Evolutionary conservation across 2,113 vertebrate species (phyloP), one percentile per base, ranked within the genome.

Genomic region (Pipa parva): DNA sequence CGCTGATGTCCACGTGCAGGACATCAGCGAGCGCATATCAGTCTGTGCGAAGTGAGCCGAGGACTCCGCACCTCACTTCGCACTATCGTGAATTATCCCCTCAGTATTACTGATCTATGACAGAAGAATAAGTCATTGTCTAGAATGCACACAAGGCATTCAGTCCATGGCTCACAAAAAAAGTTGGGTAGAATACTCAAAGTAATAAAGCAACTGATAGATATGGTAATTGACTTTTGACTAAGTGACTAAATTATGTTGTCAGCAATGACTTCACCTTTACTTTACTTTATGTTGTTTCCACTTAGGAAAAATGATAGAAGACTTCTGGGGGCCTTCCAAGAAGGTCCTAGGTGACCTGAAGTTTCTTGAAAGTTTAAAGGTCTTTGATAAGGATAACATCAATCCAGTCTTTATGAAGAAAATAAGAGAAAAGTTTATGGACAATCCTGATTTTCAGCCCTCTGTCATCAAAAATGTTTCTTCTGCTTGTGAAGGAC

Each of bases 251-350:
- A n/a, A n/a, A n/a, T 7, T 27, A 66, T 18, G 45, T 13, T 28
- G 26, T 74, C 68, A 63, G 11, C 7, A 5, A 59, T 58, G n/a
- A 51, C 6, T 48, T 31, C 2, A 52, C 45, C 57, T 27, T 73
- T 63, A 36, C 29, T 62, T 1, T 77, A 6, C 54, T 74, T 72
- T 28, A 55, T 80, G 25, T 77, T 5, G 67, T 33, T 42, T 69
- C 66, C 39, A n/a, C n/a, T 36, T 42, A 97, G 94, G 93, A 72
- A 97, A 96, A 82, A 98, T 95, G 92, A 29, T 95, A 59, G 92
- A 98, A 77, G 93, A 97, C 74, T 97, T 81, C 67, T 95, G 94
- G 95, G 93, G 91, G 0, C 84, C 91, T 17, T 94, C 93, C 5
- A 94, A 87, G 79, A 98, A 95, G 74, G 70, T 95, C 20, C 88